Evolutionary conservation across 2,888 invertebrate genomes (phyloP), one percentile per base, ranked within the genome.

Genomic region (Drosophila mayaguana): DNA sequence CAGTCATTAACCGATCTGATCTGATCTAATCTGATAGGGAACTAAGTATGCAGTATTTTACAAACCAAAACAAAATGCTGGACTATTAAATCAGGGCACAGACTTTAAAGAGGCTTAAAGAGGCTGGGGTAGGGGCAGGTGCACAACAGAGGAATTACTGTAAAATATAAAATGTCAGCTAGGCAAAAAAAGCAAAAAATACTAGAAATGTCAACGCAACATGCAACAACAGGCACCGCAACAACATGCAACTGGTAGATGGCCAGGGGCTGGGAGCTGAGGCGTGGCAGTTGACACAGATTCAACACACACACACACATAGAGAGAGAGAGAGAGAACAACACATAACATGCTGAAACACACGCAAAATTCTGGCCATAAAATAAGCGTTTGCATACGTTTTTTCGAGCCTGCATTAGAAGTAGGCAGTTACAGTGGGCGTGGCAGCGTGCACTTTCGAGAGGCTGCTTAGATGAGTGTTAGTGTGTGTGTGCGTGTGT

Each of bases 141-240:
- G 32, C 16, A 18, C 8, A 36, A 22, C 43, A 60, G 59, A 63
- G 63, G 73, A 75, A 85, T 84, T 80, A 72, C 74, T 61, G 74
- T 56, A 46, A 67, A 78, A 83, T 55, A 66, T 51, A 71, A 79
- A 83, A 81, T 87, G 81, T 79, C 74, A 79, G 78, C 66, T 48
- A 61, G 62, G 77, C 66, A 67, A 25, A 32, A 63, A 36, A 36
- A 18, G 11, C n/a, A n/a, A 6, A 20, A 5, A 56, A 45, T 76
- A 83, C 81, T 78, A 46, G 36, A 70, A 68, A 68, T 70, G 70
- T 70, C 64, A 72, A 72, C 72, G 67, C 78, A 75, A 88, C 80
- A 83, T 88, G 88, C 85, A 78, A 87, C 85, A 79, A 83, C 73
- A 78, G 59, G 74, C 70, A 72, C 79, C 77, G 72, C 79, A 84